A percentile compares a stretch with the other conserved stretches of the same genome.
These are phyloP conservation scores for Drosophila asahinai DNA, from an alignment of 1,140 invertebrate genomes.

Conservation along the genomic window DNA sequence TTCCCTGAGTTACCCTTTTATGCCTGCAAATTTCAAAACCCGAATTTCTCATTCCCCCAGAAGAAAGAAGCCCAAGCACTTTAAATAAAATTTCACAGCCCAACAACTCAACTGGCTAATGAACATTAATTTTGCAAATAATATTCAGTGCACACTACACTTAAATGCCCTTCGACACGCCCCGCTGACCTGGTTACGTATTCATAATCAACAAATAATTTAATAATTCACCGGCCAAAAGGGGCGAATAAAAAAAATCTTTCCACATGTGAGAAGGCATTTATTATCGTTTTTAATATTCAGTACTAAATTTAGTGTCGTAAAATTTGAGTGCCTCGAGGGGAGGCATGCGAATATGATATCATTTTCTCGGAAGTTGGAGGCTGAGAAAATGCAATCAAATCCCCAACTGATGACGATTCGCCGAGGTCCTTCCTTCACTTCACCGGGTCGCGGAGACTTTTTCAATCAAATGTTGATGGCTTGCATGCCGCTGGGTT, in stretches of 20 bases:
- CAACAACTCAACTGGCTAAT: slow-evolving; percentile 9
- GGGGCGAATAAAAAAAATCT: slow-evolving; percentile 15
- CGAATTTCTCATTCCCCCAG: neutral
- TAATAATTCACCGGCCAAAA: slow-evolving; percentile 64
- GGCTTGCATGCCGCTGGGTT: slow-evolving; percentile 42
- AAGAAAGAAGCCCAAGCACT: neutral
- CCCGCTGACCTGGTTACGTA: slow-evolving; percentile 26
- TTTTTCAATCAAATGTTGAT: slow-evolving; percentile 80
- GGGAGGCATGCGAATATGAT: slow-evolving; percentile 22
- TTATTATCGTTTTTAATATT: slow-evolving; percentile 73
- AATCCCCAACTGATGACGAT: slow-evolving; percentile 70
- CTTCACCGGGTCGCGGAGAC: slow-evolving; percentile 32
- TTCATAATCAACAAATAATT: slow-evolving; percentile 67
- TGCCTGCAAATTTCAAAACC: neutral
- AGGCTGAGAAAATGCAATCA: slow-evolving; percentile 69
- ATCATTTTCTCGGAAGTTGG: slow-evolving; percentile 22
- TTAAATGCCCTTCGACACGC: slow-evolving; percentile 1
- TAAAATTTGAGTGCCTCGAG: slow-evolving; percentile 63
- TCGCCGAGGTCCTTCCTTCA: slow-evolving; percentile 13
- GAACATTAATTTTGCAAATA: slow-evolving; percentile 34
- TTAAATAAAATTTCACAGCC: slow-evolving; percentile 27
- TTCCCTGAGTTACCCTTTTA: neutral
- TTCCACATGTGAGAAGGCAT: slow-evolving; percentile 33
- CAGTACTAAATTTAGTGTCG: slow-evolving; percentile 60
- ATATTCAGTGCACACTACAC: neutral